Conservation (phyloP, 2,797 vertebrate genomes). For the Hippoglossus hippoglossus region DNA sequence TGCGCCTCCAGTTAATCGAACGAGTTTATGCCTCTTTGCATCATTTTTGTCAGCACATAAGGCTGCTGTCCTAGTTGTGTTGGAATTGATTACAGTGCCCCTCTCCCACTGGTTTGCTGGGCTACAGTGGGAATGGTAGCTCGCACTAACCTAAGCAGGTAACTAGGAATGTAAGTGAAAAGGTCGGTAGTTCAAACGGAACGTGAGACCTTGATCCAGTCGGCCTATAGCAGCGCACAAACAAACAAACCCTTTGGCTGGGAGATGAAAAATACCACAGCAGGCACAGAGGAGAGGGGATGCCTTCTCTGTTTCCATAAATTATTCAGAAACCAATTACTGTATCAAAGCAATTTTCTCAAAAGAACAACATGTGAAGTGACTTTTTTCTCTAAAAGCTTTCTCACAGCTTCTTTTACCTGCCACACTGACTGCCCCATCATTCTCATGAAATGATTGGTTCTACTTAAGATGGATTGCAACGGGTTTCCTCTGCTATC, state of each 20-base stretch:
- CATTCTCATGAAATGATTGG: constrained; percentile 45
- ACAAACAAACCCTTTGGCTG: constrained; percentile 18
- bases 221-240: constrained; percentile 1
- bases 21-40: constrained; percentile 16
- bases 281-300: neutral
- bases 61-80: neutral
- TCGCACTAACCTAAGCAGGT: constrained; percentile 39
- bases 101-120: constrained; percentile 14
- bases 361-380: constrained; percentile 33
- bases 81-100: constrained; percentile 30
- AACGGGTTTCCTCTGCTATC: constrained; percentile 42
- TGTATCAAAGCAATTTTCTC: constrained; percentile 47
- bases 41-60: constrained; percentile 10
- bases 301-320: constrained; percentile 16
- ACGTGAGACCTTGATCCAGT: constrained; percentile 42
- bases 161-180: constrained; percentile 41
- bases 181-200: constrained; percentile 43
- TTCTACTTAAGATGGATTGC: constrained; percentile 37
- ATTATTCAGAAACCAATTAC: constrained; percentile 59
- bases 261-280: constrained; percentile 6
- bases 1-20: constrained; percentile 52
- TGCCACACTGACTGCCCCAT: constrained; percentile 27
- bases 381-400: constrained; percentile 45
- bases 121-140: neutral
- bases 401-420: constrained; percentile 45